Evolutionary conservation across 2,797 vertebrate species (phyloP).

Genomic region (Lemur catta): DNA sequence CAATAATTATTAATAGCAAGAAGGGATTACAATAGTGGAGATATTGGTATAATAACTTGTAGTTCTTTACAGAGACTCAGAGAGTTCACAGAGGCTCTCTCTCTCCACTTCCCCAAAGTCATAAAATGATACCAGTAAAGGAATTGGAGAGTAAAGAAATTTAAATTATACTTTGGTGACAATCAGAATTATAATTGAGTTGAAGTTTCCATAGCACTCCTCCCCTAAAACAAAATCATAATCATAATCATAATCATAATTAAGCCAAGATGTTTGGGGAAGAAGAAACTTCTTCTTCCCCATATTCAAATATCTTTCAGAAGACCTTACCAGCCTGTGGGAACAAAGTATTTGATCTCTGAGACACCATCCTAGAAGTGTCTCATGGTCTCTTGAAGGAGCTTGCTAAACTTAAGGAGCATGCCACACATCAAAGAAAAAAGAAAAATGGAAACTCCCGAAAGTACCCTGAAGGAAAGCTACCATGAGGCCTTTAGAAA

Average conservation of each 20-base stretch:
- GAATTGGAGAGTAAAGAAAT: neutral
- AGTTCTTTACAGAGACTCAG: conserved; percentile 21
- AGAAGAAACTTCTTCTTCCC: neutral
- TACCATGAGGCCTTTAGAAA: neutral
- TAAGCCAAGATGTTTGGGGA: neutral
- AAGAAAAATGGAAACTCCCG: neutral
- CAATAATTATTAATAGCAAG: conserved; percentile 36
- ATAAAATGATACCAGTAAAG: conserved; percentile 19
- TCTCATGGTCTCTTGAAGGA: neutral
- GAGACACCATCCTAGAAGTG: neutral
- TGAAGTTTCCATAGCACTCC: neutral
- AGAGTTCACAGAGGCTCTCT: neutral
- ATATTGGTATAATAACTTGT: neutral
- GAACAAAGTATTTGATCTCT: neutral
- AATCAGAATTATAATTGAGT: neutral
- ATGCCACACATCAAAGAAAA: neutral
- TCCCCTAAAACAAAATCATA: neutral
- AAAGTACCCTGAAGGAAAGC: neutral
- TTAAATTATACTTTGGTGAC: neutral
- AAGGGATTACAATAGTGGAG: neutral
- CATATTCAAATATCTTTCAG: neutral
- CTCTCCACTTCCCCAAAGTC: neutral
- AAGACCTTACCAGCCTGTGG: neutral
- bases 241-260: neutral
- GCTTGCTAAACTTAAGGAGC: neutral